Conservation (phyloP, 2,888 invertebrate genomes). For the Neoaliturus tenellus region DNA sequence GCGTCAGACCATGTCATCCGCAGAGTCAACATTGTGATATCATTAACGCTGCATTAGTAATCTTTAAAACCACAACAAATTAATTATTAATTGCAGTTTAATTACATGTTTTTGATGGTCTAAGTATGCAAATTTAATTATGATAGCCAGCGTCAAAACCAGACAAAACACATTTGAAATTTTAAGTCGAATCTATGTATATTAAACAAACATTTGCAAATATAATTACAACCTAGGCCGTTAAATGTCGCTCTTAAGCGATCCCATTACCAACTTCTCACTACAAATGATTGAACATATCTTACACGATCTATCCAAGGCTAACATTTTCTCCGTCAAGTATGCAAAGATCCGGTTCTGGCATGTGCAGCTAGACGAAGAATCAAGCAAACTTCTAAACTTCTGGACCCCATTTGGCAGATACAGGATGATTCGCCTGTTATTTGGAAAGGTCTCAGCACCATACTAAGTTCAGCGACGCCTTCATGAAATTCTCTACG, state of each 20-base stretch:
- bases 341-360: conserved; percentile 61
- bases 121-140: no score
- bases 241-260: conserved; percentile 58
- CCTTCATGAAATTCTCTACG: conserved; percentile 57
- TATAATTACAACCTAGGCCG: conserved; percentile 58
- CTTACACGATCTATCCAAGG: conserved; percentile 48
- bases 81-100: no score
- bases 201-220: conserved; percentile 53
- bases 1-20: no score
- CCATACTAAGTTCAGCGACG: conserved; percentile 59
- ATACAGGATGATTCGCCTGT: conserved; percentile 60
- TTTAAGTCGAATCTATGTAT: no score
- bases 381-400: conserved; percentile 62
- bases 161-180: no score
- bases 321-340: conserved; percentile 56
- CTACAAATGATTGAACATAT: conserved; percentile 60
- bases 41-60: no score
- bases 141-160: no score
- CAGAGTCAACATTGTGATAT: no score
- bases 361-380: conserved; percentile 61
- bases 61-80: no score
- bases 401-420: conserved; percentile 65
- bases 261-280: conserved; percentile 59
- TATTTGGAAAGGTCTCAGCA: conserved; percentile 62
- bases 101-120: no score